These are phyloP conservation scores for Elysia chlorotica DNA, from an alignment of 1,140 invertebrate genomes.

Conservation along the genomic window DNA sequence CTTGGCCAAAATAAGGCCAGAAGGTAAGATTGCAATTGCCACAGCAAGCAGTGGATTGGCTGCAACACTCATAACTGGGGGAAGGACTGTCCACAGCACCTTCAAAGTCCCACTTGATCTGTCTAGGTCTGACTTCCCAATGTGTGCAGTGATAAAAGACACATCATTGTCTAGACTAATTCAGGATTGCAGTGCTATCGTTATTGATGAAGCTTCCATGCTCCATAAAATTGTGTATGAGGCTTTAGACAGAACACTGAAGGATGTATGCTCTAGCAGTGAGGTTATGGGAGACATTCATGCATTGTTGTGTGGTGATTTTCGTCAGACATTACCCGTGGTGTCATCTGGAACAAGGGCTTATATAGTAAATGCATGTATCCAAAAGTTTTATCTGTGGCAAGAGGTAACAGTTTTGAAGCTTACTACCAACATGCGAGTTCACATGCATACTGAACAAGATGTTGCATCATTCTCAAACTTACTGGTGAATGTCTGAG, in stretches of 20 bases:
- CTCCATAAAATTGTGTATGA: constrained; percentile 24
- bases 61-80: too few relatives aligned
- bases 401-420: constrained; percentile 24
- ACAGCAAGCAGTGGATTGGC: too few relatives aligned
- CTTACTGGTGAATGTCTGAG: not conserved
- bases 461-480: not conserved
- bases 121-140: too few relatives aligned
- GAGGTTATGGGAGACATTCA: constrained; percentile 28
- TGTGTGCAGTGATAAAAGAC: constrained; percentile 8
- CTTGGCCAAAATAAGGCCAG: too few relatives aligned
- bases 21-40: too few relatives aligned
- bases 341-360: constrained; percentile 12
- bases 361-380: constrained; percentile 31
- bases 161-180: not conserved
- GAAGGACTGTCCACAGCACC: constrained; percentile 27
- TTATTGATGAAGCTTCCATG: constrained; percentile 47
- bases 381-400: constrained; percentile 47
- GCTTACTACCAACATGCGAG: constrained; percentile 2
- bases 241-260: constrained; percentile 29
- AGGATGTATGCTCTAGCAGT: constrained; percentile 35
- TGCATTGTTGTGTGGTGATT: constrained; percentile 40
- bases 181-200: constrained; percentile 23
- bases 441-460: not conserved
- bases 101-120: constrained; percentile 24
- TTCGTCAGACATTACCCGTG: constrained; percentile 10